Evolutionary conservation across 2,888 invertebrate species (phyloP).

Genomic region (Athalia rosae): DNA sequence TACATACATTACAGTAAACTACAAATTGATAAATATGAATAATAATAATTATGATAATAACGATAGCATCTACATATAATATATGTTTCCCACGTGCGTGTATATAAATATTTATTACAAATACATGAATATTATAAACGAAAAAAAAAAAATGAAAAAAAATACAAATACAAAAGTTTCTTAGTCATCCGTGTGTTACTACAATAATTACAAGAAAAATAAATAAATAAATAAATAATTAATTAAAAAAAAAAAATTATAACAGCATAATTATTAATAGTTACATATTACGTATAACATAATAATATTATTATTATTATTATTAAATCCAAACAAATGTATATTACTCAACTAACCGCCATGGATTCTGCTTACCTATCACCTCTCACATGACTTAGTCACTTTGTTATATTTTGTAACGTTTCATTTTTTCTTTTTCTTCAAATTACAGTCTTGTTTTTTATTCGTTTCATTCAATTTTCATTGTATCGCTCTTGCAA

Average conservation of each 20-base stretch:
- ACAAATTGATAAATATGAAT: background rate
- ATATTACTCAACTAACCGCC: slow-evolving; percentile 45
- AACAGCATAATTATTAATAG: background rate
- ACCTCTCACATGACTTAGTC: background rate
- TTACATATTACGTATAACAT: background rate
- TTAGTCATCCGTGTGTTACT: slow-evolving; percentile 33
- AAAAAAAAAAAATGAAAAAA: too few relatives aligned
- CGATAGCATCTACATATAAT: background rate
- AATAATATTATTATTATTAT: slow-evolving; percentile 1
- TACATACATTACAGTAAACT: background rate
- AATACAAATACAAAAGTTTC: slow-evolving; percentile 9
- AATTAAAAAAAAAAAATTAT: background rate
- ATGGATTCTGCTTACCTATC: slow-evolving; percentile 43
- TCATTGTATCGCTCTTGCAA: too few relatives aligned
- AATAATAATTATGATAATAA: background rate
- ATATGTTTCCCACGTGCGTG: slow-evolving; percentile 3
- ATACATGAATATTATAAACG: background rate
- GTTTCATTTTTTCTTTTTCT: too few relatives aligned
- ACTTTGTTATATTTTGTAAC: background rate
- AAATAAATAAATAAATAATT: slow-evolving; percentile 6
- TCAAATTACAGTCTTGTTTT: too few relatives aligned
- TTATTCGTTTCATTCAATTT: too few relatives aligned
- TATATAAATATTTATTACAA: background rate
- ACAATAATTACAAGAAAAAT: slow-evolving; percentile 13
- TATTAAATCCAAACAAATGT: slow-evolving; percentile 13